Percentiles rank a stretch among this genome's conserved stretches.
Conservation (phyloP, 2,888 invertebrate genomes). For the Punctoribates punctum region DNA sequence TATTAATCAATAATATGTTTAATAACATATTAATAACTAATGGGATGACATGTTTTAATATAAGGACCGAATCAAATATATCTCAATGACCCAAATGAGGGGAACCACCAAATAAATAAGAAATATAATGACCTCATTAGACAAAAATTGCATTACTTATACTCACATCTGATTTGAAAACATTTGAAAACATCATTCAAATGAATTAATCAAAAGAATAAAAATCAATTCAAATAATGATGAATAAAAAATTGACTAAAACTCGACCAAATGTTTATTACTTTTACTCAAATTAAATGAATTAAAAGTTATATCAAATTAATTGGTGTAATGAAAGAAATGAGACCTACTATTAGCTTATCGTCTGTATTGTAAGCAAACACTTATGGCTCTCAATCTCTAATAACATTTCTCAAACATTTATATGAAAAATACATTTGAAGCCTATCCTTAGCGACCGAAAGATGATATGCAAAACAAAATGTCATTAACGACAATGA, state of each 20-base stretch:
- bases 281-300: too few relatives aligned
- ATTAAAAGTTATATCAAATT: too few relatives aligned
- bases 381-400: too few relatives aligned
- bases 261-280: too few relatives aligned
- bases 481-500: neutral
- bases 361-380: too few relatives aligned
- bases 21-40: conserved; percentile 11
- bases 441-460: neutral
- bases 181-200: neutral
- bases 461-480: conserved; percentile 17
- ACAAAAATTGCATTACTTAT: neutral
- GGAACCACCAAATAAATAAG: conserved; percentile 29
- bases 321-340: too few relatives aligned
- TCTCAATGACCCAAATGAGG: conserved; percentile 22
- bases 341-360: too few relatives aligned
- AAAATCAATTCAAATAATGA: too few relatives aligned
- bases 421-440: too few relatives aligned
- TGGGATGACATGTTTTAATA: neutral
- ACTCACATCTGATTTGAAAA: conserved; percentile 6
- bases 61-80: neutral
- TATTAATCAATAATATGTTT: conserved; percentile 9
- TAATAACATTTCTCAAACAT: too few relatives aligned
- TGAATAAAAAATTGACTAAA: too few relatives aligned
- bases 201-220: neutral
- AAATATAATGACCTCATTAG: conserved; percentile 27